Evolutionary conservation across 2,888 invertebrate genomes (phyloP), one percentile per base, ranked within the genome.

Genomic region (Nemoura dubitans): DNA sequence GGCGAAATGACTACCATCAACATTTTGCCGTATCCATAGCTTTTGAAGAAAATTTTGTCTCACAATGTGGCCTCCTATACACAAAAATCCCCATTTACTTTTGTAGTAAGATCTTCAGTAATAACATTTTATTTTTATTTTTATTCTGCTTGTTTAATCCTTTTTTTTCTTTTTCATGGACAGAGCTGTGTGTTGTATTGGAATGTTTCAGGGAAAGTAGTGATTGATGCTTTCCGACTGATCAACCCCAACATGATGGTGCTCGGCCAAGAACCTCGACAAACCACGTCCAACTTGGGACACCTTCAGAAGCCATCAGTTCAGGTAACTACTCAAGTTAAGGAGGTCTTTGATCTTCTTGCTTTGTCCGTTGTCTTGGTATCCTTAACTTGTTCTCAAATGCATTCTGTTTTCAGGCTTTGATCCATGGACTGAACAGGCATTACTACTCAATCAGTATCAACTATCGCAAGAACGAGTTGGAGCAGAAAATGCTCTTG

Each of bases 241-340:
- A 99, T 99, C 90, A 99, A 99, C 93, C 99, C 99, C 16, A 99
- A 99, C 91, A 98, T 98, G 97, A 97, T 99, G 96, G 99, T 99
- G 6, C 93, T 99, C 76, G 99, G 98, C 0, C 99, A 99, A 92
- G 99, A 99, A 91, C 99, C 99, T 0, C 93, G 99, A 86, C 99
- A 99, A 92, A 99, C 99, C 0, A 99, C 99, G 10, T 99, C 99
- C 86, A 99, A 99, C 92, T 94, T 99, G 90, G 99, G 99, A 0
- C 99, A 99, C 92, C 94, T 99, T 90, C 98, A 99, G 91, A 99
- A 99, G 92, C 99, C 99, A 0, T 99, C 99, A 0, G 99, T 99
- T 87, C 99, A 94, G 91, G 93, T 93, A 14, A 27, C 10, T 1
- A 78, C n/a, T n/a, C n/a, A n/a, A n/a, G n/a, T n/a, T n/a, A n/a